Evolutionary conservation across 2,113 vertebrate genomes (phyloP), one percentile per base, ranked within the genome.

Genomic region (Perca fluviatilis): DNA sequence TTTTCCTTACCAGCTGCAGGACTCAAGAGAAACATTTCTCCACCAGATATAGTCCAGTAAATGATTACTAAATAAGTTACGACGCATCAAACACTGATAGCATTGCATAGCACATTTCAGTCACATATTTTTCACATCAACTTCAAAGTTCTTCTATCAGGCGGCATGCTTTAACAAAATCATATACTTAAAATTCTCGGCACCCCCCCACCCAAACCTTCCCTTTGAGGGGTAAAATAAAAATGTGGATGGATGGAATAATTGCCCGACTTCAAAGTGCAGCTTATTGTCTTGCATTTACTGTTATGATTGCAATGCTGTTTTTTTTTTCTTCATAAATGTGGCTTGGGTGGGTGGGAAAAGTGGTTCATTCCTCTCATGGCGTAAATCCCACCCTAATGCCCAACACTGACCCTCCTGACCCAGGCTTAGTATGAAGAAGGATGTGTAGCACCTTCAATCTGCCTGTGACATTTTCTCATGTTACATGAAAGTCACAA

Each of bases 201-300:
- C 46, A 25, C 77, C 53, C 62, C 25, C 50, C 68, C 78, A 72
- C 72, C 43, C 10, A 60, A 36, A 36, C 18, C 56, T 66, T 53
- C 57, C 78, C 83, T 87, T 77, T 83, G 74, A 86, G 83, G 79
- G 84, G 74, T 74, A 86, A 81, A 86, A 91, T 90, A 89, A 88
- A 91, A 91, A 89, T 61, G 82, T 82, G 81, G 73, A 92, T 73
- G 77, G 81, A 87, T 90, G 80, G 82, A 89, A 91, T 91, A 92
- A 92, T 93, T 92, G 90, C 78, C 79, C 11, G n/a, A 91, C 92
- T 92, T 94, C 90, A 93, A 93, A 93, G 89, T 54, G 74, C 86
- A 89, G 87, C 79, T 91, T 89, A 90, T 88, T 93, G 88, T 86
- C 74, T 80, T 57, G 77, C 80, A 57, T 92, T 90, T 83, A 80